Evolutionary conservation across 2,888 invertebrate species (phyloP).

Genomic region (Priocnemis perturbator): DNA sequence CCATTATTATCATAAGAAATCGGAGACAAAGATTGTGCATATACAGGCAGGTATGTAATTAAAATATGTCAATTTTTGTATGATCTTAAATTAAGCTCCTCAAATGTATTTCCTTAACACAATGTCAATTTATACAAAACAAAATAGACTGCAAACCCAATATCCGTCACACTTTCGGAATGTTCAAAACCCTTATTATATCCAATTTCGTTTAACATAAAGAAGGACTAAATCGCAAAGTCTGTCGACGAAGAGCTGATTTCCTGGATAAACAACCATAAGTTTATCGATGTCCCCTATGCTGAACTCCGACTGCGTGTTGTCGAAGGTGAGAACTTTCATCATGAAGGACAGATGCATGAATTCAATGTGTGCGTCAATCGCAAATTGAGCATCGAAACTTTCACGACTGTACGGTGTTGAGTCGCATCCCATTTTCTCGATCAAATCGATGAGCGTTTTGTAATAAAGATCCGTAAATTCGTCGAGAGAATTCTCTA

Average conservation of each 20-base stretch:
- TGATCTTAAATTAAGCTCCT: neutral
- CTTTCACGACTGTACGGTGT: constrained; percentile 48
- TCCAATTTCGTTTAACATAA: constrained; percentile 51
- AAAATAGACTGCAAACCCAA: neutral
- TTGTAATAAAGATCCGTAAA: constrained; percentile 78
- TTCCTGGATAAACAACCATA: constrained; percentile 33
- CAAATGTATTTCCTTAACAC: neutral
- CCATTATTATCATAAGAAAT: no score
- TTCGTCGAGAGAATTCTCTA: constrained; percentile 75
- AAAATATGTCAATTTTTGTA: no score
- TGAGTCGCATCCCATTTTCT: constrained; percentile 69
- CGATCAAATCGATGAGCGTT: constrained; percentile 74
- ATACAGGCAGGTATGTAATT: no score
- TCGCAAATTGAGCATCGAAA: constrained; percentile 55
- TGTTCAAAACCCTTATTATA: constrained; percentile 26
- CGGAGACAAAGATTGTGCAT: no score
- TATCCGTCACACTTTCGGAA: neutral
- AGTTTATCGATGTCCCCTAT: constrained; percentile 27
- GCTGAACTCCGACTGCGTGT: constrained; percentile 38
- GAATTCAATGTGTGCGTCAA: constrained; percentile 59
- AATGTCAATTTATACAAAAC: neutral
- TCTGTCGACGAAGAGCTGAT: constrained; percentile 40
- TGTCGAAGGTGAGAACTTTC: constrained; percentile 59
- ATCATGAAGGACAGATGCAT: constrained; percentile 61
- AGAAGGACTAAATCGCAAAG: constrained; percentile 42